Evolutionary conservation across 2,113 vertebrate species (phyloP).

Genomic region (Choloepus hoffmanni): DNA sequence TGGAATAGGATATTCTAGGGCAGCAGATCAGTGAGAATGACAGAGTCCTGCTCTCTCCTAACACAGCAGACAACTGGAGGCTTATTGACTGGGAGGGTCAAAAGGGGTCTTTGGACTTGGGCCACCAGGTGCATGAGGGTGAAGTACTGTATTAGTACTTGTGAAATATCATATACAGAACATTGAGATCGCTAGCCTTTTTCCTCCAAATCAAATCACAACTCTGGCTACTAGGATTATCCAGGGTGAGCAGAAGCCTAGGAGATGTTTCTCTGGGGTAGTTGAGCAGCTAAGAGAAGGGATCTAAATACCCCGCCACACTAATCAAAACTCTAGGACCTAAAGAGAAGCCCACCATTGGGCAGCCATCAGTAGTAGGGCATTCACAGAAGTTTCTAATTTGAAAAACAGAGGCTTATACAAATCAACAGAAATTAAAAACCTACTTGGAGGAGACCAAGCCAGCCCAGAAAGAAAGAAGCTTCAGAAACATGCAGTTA

Average conservation of each 20-base stretch:
- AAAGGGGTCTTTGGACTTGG: background rate
- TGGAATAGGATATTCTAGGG: background rate
- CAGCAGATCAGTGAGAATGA: background rate
- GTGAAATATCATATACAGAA: background rate
- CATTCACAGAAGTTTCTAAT: background rate
- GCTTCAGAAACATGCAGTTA: background rate
- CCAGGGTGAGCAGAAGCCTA: background rate
- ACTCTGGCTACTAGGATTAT: background rate
- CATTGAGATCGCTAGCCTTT: background rate
- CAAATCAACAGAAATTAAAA: background rate
- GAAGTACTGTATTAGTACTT: background rate
- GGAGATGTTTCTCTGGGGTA: background rate
- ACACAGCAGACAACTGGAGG: background rate
- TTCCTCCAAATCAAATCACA: background rate
- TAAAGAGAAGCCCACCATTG: background rate
- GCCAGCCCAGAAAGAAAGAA: background rate
- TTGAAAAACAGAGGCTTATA: background rate
- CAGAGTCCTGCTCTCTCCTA: background rate
- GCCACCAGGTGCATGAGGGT: background rate
- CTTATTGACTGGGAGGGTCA: background rate
- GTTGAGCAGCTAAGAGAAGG: background rate
- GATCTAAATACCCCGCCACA: background rate
- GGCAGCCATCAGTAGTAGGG: background rate
- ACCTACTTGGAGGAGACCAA: background rate
- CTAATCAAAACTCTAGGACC: background rate